Evolutionary conservation across 2,113 vertebrate genomes (phyloP).

Genomic region (Nibea albiflora): DNA sequence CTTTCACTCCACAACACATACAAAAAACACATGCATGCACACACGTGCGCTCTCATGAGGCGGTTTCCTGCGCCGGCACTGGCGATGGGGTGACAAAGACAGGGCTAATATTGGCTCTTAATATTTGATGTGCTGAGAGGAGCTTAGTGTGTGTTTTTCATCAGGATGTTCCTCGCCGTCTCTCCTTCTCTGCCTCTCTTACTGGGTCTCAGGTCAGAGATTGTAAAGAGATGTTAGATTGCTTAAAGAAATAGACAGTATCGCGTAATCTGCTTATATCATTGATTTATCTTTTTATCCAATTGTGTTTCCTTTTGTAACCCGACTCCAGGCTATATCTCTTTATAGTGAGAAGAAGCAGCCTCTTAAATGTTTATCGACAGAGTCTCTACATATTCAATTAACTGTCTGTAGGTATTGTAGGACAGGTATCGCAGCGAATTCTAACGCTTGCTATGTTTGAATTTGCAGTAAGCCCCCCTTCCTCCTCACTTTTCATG

Average conservation of each 20-base stretch:
- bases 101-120: conserved; percentile 94
- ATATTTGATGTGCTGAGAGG: conserved; percentile 92
- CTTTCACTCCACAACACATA: conserved; percentile 43
- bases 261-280: conserved; percentile 70
- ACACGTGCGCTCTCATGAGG: conserved; percentile 40
- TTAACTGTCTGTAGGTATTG: conserved; percentile 46
- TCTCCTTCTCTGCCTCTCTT: conserved; percentile 22
- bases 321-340: conserved; percentile 67
- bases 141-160: conserved; percentile 67
- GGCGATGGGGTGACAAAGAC: conserved; percentile 91
- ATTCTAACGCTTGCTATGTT: conserved; percentile 14
- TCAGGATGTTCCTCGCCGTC: conserved; percentile 46
- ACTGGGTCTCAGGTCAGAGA: conserved; percentile 40
- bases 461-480: conserved; percentile 35
- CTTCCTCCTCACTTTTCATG: conserved; percentile 20
- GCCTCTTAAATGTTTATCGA: conserved; percentile 67
- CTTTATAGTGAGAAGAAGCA: conserved; percentile 52
- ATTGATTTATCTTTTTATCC: conserved; percentile 74
- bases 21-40: conserved; percentile 26
- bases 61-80: conserved; percentile 78
- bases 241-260: conserved; percentile 72
- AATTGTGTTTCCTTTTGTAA: conserved; percentile 71
- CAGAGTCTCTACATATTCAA: conserved; percentile 57
- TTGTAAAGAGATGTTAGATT: conserved; percentile 59
- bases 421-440: conserved; percentile 21